A percentile compares a stretch with the other conserved stretches of the same genome.
Conservation (phyloP, 2,888 invertebrate species). For the Chamaedrilus cognettii region DNA sequence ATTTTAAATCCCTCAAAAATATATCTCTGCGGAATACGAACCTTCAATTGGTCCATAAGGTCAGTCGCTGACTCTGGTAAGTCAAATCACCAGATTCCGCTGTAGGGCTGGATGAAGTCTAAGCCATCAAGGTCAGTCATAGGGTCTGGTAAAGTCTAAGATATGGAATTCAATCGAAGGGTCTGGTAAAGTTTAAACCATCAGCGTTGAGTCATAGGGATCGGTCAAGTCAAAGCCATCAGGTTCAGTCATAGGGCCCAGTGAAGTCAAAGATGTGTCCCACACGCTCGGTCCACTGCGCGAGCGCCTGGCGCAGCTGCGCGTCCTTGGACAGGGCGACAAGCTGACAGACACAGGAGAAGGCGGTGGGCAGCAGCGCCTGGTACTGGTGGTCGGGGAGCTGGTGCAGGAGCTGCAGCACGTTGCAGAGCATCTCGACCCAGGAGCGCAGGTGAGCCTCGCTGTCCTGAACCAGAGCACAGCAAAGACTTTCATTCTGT, state of each 20-base stretch:
- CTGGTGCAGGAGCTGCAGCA: conserved; percentile 72
- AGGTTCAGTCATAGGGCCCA: conserved; percentile 12
- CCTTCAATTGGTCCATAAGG: too few species aligned
- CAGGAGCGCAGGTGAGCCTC: conserved; percentile 83
- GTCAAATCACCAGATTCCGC: too few species aligned
- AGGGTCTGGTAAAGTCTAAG: not conserved
- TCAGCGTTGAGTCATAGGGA: too few species aligned
- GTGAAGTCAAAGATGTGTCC: conserved; percentile 42
- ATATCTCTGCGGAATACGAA: too few species aligned
- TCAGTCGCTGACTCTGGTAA: too few species aligned
- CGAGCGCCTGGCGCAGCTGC: conserved; percentile 64
- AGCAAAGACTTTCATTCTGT: not conserved
- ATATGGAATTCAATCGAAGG: not conserved
- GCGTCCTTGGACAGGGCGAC: conserved; percentile 66
- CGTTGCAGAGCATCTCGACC: conserved; percentile 76
- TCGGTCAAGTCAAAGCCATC: too few species aligned
- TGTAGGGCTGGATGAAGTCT: too few species aligned
- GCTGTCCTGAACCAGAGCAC: conserved; percentile 70
- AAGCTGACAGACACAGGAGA: conserved; percentile 65
- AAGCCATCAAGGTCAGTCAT: not conserved
- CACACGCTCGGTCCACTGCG: conserved; percentile 65
- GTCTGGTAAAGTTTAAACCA: not conserved
- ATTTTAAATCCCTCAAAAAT: too few species aligned
- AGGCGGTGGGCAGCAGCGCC: conserved; percentile 66
- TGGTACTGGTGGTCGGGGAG: conserved; percentile 64